Evolutionary conservation across 2,888 invertebrate genomes (phyloP), one percentile per base, ranked within the genome.

Genomic region (Sarcophaga subvicina): DNA sequence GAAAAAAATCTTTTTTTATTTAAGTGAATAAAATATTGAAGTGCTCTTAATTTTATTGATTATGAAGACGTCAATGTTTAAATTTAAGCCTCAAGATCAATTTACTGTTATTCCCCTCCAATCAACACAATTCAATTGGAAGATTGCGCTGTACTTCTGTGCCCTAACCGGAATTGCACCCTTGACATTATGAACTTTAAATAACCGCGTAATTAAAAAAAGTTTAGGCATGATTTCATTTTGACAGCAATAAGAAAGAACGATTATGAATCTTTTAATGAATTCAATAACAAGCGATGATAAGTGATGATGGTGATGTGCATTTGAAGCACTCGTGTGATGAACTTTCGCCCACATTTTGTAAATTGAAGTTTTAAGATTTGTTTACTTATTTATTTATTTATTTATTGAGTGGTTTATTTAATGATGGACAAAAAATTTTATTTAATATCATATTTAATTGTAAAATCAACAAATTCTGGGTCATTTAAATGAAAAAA

Each of bases 191-290:
- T 81, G 80, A 69, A 80, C 84, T 84, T 84, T 80, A 70, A 86
- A 77, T 78, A 81, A 84, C 81, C 73, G 86, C 86, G 79, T 87
- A 87, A 87, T 87, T 87, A 87, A 86, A 83, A 87, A 64, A 79
- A 75, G 67, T 76, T 27, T 37, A 87, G 78, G 86, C 83, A 78
- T 87, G 83, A 87, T 87, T 84, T 75, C 63, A 79, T 79, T 79
- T 81, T 79, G 81, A 84, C 75, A 84, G 80, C 80, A 67, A 37
- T 62, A 37, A 37, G 37, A 37, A 37, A 37, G 6, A 37, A 37
- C 6, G 37, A 37, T 37, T 37, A 37, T 37, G 37, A 37, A 37
- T 62, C 22, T 79, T 45, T 62, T 69, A 10, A n/a, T 54, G 77
- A 77, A 27, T 66, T 59, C 17, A 59, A 14, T 47, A 45, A 37